phyloP scores from a whole-genome alignment of 2,797 vertebrate species.

The Lepus townsendii region DNA sequence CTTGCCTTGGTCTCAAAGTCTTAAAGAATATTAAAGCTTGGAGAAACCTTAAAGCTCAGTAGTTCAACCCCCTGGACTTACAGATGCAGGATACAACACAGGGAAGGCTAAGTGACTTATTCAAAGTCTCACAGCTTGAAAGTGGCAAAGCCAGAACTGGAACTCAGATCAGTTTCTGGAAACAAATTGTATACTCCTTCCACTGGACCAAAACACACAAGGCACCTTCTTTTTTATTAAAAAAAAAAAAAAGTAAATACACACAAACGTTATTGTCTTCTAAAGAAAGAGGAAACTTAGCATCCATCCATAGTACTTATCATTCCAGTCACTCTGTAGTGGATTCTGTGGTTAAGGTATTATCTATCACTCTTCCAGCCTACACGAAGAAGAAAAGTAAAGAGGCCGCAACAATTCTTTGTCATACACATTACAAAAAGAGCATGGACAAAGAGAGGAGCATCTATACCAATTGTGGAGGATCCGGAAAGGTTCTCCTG shows the following conservation, averaged over 20 bases:
- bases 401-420: background rate
- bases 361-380: background rate
- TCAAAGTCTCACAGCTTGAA: background rate
- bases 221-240: background rate
- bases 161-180: background rate
- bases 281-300: background rate
- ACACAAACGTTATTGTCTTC: slow-evolving; percentile 30
- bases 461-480: background rate
- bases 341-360: background rate
- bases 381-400: background rate
- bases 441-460: background rate
- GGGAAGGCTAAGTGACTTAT: slow-evolving; percentile 6
- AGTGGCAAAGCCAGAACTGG: slow-evolving; percentile 34
- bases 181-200: background rate
- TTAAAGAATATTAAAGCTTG: background rate
- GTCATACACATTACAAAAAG: background rate
- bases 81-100: background rate
- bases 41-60: background rate
- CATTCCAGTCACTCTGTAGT: background rate
- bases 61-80: background rate
- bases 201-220: background rate
- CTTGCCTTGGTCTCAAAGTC: slow-evolving; percentile 18
- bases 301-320: background rate
- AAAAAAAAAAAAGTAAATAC: background rate
- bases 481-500: background rate